phyloP scores from a whole-genome alignment of 2,797 vertebrate species.

The Numenius phaeopus region DNA sequence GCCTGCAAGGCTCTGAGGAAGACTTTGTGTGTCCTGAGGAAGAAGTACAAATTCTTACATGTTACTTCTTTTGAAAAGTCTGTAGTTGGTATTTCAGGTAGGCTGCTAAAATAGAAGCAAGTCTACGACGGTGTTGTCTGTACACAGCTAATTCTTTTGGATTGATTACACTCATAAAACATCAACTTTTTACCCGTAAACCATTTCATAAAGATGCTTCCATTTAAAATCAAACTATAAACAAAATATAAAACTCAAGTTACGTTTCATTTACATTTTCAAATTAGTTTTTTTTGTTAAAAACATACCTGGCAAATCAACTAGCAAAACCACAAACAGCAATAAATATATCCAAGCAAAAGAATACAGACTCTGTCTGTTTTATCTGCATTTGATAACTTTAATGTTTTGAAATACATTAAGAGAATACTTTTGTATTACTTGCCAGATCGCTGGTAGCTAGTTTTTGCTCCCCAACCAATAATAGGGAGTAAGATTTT shows the following conservation, averaged over 20 bases:
- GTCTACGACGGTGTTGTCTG: not conserved
- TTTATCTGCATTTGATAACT: not conserved
- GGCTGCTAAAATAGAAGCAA: not conserved
- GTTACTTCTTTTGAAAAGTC: not conserved
- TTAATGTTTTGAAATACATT: not conserved
- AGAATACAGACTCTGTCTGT: not conserved
- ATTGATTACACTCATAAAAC: not conserved
- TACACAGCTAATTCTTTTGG: too few relatives aligned
- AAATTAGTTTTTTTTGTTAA: not conserved
- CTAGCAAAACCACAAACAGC: not conserved
- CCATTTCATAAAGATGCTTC: not conserved
- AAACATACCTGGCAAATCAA: not conserved
- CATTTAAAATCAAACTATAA: not conserved
- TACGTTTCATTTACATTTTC: not conserved
- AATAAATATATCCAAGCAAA: not conserved
- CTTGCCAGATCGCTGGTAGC: not conserved
- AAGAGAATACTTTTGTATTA: not conserved
- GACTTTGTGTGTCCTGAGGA: not conserved
- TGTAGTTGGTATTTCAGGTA: not conserved
- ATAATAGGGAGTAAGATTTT: not conserved
- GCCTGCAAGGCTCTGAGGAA: not conserved
- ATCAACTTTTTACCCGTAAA: not conserved
- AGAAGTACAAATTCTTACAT: not conserved
- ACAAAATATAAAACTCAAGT: not conserved
- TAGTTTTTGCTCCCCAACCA: not conserved